phyloP scores from a whole-genome alignment of 2,888 invertebrate species.

The Eudasyphora cyanicolor region DNA sequence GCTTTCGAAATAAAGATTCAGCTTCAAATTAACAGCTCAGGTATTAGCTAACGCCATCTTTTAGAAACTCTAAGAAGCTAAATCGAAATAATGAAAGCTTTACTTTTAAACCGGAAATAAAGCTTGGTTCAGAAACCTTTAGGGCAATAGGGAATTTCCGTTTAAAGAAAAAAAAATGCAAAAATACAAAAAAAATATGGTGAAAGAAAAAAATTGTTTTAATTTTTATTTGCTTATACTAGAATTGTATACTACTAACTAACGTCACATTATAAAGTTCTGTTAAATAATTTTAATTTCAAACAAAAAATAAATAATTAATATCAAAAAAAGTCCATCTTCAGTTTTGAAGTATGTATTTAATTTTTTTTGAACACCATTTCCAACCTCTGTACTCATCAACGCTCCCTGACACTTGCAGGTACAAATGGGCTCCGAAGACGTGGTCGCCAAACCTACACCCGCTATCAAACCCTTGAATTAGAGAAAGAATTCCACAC shows the following conservation, averaged over 20 bases:
- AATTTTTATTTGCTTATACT: no score
- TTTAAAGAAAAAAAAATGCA: no score
- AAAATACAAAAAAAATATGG: no score
- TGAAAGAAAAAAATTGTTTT: no score
- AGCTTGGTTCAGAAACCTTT: not conserved
- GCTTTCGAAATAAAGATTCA: not conserved
- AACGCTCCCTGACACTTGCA: constrained; percentile 97
- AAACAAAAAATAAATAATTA: not conserved
- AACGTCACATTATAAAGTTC: no score
- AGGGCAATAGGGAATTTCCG: not conserved
- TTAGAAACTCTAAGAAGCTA: constrained; percentile 8
- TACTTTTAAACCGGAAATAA: constrained; percentile 8
- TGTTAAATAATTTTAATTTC: not conserved
- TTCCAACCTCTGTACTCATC: constrained; percentile 99
- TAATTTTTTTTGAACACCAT: no score
- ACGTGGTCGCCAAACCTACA: constrained; percentile 98
- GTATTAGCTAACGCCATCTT: constrained; percentile 43
- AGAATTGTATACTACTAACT: no score
- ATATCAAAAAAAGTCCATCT: not conserved
- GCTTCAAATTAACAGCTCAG: not conserved
- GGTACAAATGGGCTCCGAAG: constrained; percentile 97
- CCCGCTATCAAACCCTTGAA: constrained; percentile 98
- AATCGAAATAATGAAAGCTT: constrained; percentile 17
- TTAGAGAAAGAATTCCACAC: constrained; percentile 99
- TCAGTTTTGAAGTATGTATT: not conserved